These are phyloP conservation scores for Enteromius radiatus DNA, from an alignment of 2,797 vertebrate genomes.

Conservation along the genomic window DNA sequence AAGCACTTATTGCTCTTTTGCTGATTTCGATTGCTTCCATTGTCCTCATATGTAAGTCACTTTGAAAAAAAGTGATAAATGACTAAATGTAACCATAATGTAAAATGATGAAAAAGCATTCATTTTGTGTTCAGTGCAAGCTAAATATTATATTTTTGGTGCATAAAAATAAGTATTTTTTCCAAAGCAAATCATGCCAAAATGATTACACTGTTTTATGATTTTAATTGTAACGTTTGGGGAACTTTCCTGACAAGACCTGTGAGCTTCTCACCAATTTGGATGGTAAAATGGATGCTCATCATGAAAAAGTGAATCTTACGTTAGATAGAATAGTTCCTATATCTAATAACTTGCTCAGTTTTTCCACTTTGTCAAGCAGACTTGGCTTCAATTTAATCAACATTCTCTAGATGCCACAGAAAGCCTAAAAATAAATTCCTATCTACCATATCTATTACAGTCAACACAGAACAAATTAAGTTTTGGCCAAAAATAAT, in stretches of 20 bases:
- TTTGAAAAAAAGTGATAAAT: too few species aligned
- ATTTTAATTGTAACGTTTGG: neutral
- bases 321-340: neutral
- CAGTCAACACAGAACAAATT: neutral
- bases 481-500: neutral
- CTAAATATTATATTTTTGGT: neutral
- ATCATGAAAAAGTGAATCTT: neutral
- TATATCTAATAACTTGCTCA: neutral
- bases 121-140: neutral
- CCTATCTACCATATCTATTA: neutral
- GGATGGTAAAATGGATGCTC: neutral
- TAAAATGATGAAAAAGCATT: too few species aligned
- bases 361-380: neutral
- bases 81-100: too few species aligned
- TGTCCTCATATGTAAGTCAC: too few species aligned
- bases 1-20: too few species aligned
- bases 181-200: neutral
- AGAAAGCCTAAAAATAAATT: neutral
- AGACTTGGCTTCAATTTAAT: conserved; percentile 13
- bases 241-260: neutral
- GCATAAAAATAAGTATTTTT: neutral
- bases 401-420: neutral
- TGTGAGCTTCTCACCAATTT: neutral
- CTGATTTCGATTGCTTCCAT: too few species aligned
- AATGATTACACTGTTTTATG: neutral